Percentiles rank a stretch among this genome's conserved stretches.
Conservation (phyloP, 2,888 invertebrate genomes). For the Beris chalybata region DNA sequence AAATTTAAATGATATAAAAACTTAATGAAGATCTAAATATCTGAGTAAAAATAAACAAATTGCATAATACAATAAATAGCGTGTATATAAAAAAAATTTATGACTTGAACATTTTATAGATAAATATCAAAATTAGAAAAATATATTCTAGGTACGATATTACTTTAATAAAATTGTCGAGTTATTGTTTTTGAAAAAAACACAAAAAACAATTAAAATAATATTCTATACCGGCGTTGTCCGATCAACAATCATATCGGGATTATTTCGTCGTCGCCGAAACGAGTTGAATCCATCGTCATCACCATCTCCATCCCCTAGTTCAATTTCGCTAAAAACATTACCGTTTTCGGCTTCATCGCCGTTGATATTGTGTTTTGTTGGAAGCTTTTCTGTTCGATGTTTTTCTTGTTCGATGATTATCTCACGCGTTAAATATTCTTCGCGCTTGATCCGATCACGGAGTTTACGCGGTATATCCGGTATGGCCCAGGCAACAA, state of each 20-base stretch:
- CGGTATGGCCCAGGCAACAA: conserved; percentile 76
- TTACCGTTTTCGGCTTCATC: conserved; percentile 25
- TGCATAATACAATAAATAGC: too few relatives aligned
- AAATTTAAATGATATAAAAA: too few relatives aligned
- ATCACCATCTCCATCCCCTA: background rate
- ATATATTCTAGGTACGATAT: conserved; percentile 5
- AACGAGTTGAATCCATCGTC: conserved; percentile 1
- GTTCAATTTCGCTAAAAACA: conserved; percentile 21
- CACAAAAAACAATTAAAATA: background rate
- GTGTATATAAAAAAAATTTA: too few relatives aligned
- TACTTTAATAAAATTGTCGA: background rate
- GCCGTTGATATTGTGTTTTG: background rate
- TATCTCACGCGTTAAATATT: conserved; percentile 71
- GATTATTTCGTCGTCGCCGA: conserved; percentile 36
- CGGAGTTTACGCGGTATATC: conserved; percentile 72
- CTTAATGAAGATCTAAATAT: too few relatives aligned
- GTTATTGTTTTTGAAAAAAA: background rate
- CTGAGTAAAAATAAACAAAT: too few relatives aligned
- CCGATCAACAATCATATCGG: conserved; percentile 38
- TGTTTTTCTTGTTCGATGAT: conserved; percentile 71
- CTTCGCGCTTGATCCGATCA: conserved; percentile 72
- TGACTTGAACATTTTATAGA: background rate
- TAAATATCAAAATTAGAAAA: background rate
- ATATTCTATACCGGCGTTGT: conserved; percentile 45
- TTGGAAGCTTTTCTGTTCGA: conserved; percentile 14